Evolutionary conservation across 2,797 vertebrate genomes (phyloP).

Genomic region (Hybognathus amarus): DNA sequence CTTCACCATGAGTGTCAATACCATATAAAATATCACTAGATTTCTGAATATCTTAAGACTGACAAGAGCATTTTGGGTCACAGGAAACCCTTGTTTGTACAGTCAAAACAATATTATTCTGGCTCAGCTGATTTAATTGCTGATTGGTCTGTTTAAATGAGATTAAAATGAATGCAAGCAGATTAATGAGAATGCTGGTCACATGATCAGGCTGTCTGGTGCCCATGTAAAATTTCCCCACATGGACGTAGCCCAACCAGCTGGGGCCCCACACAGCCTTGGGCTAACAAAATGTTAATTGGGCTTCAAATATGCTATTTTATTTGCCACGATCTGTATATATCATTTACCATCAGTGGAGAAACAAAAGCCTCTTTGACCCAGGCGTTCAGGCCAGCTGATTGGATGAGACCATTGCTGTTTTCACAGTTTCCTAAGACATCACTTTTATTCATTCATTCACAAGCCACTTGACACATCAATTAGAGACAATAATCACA

Average conservation of each 20-base stretch:
- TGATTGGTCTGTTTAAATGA: constrained; percentile 73
- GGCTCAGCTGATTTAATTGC: constrained; percentile 71
- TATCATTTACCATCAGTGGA: constrained; percentile 75
- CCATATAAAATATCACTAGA: constrained; percentile 15
- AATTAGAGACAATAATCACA: constrained; percentile 36
- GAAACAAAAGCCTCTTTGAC: constrained; percentile 67
- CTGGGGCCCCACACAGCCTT: constrained; percentile 72
- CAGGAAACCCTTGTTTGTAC: constrained; percentile 66
- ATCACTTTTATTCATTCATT: constrained; percentile 38
- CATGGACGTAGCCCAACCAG: constrained; percentile 67
- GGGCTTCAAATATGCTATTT: constrained; percentile 81
- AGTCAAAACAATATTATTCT: constrained; percentile 77
- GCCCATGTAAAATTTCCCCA: constrained; percentile 64
- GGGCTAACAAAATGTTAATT: constrained; percentile 83
- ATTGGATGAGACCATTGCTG: constrained; percentile 20
- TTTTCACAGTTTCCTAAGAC: constrained; percentile 25
- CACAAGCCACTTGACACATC: constrained; percentile 42
- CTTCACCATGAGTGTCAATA: constrained; percentile 13
- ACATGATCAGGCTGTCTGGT: constrained; percentile 71
- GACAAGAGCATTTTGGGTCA: constrained; percentile 50
- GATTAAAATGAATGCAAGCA: constrained; percentile 75
- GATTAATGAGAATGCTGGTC: constrained; percentile 74
- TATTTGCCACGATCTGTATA: constrained; percentile 77
- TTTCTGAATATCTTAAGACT: constrained; percentile 44
- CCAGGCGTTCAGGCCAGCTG: constrained; percentile 37